Evolutionary conservation across 2,113 vertebrate genomes (phyloP).

Genomic region (Pluvialis apricaria): DNA sequence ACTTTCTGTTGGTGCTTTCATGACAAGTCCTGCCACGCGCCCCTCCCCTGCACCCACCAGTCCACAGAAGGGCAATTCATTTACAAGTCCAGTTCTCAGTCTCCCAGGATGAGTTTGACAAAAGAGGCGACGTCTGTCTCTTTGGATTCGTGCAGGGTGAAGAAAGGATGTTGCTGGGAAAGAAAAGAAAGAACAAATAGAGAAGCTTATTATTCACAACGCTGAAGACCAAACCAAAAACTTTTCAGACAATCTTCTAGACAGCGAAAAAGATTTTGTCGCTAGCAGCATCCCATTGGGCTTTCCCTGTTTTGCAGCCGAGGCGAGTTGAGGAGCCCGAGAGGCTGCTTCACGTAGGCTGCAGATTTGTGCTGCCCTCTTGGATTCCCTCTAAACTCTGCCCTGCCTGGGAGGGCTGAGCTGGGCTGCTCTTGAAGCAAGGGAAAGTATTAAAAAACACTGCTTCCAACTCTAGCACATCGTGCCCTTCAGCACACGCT

Average conservation of each 20-base stretch:
- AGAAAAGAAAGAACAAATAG: conserved; percentile 26
- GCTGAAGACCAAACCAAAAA: neutral
- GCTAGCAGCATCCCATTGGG: neutral
- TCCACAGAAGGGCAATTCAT: conserved; percentile 70
- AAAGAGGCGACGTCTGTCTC: conserved; percentile 95
- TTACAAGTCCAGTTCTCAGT: conserved; percentile 76
- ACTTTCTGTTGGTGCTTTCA: conserved; percentile 67
- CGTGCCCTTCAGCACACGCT: neutral
- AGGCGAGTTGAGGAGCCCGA: fast-evolving
- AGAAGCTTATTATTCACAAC: neutral
- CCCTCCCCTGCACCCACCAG: conserved; percentile 72
- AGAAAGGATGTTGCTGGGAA: conserved; percentile 91
- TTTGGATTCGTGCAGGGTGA: conserved; percentile 93
- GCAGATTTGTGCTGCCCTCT: neutral
- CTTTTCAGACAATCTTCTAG: neutral
- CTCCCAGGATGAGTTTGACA: conserved; percentile 91
- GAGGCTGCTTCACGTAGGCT: neutral
- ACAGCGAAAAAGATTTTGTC: neutral
- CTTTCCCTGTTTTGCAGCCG: neutral
- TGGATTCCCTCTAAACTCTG: neutral
- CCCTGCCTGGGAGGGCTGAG: neutral
- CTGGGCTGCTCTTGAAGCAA: neutral
- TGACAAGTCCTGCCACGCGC: conserved; percentile 56
- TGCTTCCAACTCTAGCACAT: neutral
- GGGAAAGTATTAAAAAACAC: neutral